Evolutionary conservation across 2,113 vertebrate species (phyloP), one percentile per base, ranked within the genome.

Genomic region (Panthera tigris): DNA sequence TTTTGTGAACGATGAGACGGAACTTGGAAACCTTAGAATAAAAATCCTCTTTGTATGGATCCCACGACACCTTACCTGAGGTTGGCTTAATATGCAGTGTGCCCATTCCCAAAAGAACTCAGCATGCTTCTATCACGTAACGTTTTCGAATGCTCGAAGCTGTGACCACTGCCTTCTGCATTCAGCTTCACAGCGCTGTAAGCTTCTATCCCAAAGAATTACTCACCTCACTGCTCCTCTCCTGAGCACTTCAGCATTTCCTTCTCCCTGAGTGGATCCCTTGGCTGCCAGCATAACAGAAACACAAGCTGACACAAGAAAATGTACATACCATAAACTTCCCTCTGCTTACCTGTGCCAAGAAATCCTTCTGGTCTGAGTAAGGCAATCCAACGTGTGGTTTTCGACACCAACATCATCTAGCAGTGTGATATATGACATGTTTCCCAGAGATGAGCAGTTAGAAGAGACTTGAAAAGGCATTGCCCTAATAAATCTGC

Each of bases 321-420:
- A 80, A 50, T 0, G 0, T 4, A 14, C 66, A 36, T 39, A 31
- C 48, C 76, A 45, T 48, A 50, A 31, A 29, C 80, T 52, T 87
- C 85, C 36, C 50, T 78, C 76, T 63, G 66, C 21, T 18, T 25
- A 31, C 29, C 57, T 19, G 14, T 2, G 76, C 98, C 95, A 96
- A 85, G 95, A 93, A 94, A 63, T 41, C 81, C 65, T 92, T 50
- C 90, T 65, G 4, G 18, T 41, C 74, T 89, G 76, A 85, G 91
- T 48, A 61, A 95, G 50, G 41, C 41, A 63, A 82, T 63, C 57
- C 33, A 45, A 7, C 41, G 16, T 36, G 41, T 19, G 69, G 66
- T 71, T 92, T 90, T 89, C 76, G 88, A 94, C 31, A 45, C 55
- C 29, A 61, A n/a, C 63, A 48, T 3, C 83, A 90, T 27, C 68